phyloP scores from a whole-genome alignment of 2,888 invertebrate species.

The Criorhina ranunculi region DNA sequence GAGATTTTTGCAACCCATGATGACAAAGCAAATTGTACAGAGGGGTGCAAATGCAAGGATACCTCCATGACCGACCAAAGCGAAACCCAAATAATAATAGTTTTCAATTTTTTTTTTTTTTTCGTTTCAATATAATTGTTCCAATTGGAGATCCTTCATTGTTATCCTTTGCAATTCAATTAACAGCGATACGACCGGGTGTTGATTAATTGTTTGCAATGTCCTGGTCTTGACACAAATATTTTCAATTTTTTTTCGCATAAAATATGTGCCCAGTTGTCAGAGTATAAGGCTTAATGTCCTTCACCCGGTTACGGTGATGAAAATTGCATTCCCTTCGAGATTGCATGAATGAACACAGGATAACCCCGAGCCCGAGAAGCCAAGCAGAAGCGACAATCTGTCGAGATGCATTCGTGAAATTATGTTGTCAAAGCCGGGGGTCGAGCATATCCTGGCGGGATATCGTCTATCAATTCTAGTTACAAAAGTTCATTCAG shows the following conservation, averaged over 20 bases:
- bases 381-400: conserved; percentile 69
- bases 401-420: conserved; percentile 72
- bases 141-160: conserved; percentile 50
- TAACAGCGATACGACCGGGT: conserved; percentile 70
- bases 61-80: conserved; percentile 51
- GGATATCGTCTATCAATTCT: conserved; percentile 45
- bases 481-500: conserved; percentile 21
- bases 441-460: conserved; percentile 62
- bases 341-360: conserved; percentile 28
- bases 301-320: conserved; percentile 51
- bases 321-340: conserved; percentile 59
- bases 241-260: conserved; percentile 50
- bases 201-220: conserved; percentile 68
- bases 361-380: conserved; percentile 31
- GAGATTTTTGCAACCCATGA: conserved; percentile 37
- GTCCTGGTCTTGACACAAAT: conserved; percentile 53
- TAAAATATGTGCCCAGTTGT: conserved; percentile 37
- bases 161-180: conserved; percentile 68
- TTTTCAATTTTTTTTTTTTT: conserved; percentile 44
- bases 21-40: conserved; percentile 13
- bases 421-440: conserved; percentile 74
- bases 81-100: conserved; percentile 56
- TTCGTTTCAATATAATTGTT: conserved; percentile 52
- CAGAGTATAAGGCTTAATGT: conserved; percentile 44
- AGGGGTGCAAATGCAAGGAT: conserved; percentile 39